Evolutionary conservation across 2,113 vertebrate genomes (phyloP).

Genomic region (Ciconia boyciana): DNA sequence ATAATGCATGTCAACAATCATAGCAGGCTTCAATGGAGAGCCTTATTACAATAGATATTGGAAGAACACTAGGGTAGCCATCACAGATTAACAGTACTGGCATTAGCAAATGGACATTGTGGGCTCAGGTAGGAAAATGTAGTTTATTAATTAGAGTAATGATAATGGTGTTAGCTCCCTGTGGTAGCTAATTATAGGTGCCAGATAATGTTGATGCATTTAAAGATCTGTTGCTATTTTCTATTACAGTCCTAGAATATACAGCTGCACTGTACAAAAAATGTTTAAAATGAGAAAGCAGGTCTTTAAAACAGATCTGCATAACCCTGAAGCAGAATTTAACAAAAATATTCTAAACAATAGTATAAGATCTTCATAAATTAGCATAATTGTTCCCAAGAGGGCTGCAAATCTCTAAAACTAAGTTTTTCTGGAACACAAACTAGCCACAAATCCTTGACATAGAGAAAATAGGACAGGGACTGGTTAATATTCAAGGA

Average conservation of each 20-base stretch:
- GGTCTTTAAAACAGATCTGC: neutral
- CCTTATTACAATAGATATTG: neutral
- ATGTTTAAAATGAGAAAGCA: neutral
- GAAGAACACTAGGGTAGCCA: neutral
- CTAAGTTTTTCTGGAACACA: neutral
- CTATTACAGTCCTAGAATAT: neutral
- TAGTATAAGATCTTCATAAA: neutral
- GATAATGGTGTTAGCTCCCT: neutral
- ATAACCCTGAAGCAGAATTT: neutral
- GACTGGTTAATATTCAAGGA: neutral
- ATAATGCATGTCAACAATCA: neutral
- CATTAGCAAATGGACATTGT: neutral
- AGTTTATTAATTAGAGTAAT: conserved; percentile 35
- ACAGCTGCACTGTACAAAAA: neutral
- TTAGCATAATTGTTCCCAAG: neutral
- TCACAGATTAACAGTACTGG: neutral
- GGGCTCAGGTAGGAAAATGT: neutral
- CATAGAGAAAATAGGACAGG: neutral
- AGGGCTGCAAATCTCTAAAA: neutral
- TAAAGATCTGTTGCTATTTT: neutral
- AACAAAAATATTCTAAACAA: neutral
- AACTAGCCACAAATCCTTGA: neutral
- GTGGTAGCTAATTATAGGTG: conserved; percentile 7
- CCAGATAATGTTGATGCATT: neutral
- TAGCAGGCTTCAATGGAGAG: neutral